Conservation (phyloP, 2,113 vertebrate species). For the Naja naja region DNA sequence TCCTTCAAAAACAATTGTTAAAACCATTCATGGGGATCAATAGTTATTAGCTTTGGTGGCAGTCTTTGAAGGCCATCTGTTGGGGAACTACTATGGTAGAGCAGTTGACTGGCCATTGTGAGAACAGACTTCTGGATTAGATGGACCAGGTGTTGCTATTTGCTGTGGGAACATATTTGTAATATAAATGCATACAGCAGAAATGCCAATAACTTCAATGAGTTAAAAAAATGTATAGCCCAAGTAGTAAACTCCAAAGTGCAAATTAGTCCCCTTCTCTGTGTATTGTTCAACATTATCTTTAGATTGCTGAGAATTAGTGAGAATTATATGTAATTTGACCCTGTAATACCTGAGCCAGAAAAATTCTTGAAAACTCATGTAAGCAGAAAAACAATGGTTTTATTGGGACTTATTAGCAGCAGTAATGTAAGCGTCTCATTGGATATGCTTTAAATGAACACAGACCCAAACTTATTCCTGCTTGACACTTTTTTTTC, state of each 20-base stretch:
- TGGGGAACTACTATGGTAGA: neutral
- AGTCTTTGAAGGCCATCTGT: neutral
- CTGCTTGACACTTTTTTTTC: constrained; percentile 37
- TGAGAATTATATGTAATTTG: constrained; percentile 33
- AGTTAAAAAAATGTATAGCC: neutral
- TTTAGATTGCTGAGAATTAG: constrained; percentile 23
- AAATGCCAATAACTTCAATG: neutral
- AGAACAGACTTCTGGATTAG: neutral
- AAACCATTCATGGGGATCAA: neutral
- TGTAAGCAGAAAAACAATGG: constrained; percentile 31
- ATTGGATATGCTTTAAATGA: constrained; percentile 31
- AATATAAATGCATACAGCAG: neutral
- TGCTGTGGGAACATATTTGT: neutral
- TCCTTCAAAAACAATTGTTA: neutral
- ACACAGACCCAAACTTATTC: neutral
- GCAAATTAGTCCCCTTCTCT: neutral
- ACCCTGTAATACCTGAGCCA: constrained; percentile 35
- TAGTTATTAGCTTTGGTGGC: neutral
- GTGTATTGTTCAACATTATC: neutral
- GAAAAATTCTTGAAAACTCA: constrained; percentile 25
- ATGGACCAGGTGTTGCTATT: neutral
- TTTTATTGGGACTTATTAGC: neutral
- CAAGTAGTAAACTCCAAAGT: neutral
- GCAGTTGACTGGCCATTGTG: neutral
- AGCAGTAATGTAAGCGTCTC: neutral